Conservation (phyloP, 2,113 vertebrate genomes). For the Arenaria interpres region DNA sequence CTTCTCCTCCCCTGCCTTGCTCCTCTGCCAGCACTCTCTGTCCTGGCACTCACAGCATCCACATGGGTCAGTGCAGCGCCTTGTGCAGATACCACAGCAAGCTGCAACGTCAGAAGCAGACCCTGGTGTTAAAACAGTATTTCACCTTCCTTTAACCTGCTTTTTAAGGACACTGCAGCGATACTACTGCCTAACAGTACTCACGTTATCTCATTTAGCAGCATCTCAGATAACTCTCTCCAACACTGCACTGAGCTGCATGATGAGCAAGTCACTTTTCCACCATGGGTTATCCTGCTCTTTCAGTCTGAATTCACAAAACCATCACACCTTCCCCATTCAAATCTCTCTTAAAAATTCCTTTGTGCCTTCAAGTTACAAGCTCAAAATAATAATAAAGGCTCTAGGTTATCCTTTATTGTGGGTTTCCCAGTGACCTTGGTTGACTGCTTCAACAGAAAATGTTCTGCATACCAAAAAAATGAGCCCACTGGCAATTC, state of each 20-base stretch:
- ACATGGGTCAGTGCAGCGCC: neutral
- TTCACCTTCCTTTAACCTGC: constrained; percentile 52
- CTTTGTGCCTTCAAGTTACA: neutral
- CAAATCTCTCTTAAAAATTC: neutral
- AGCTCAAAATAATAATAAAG: constrained; percentile 41
- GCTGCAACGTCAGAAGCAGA: neutral
- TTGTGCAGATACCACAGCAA: neutral
- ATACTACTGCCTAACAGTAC: neutral
- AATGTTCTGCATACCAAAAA: constrained; percentile 4
- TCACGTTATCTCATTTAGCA: neutral
- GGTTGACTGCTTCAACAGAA: neutral
- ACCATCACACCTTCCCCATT: neutral
- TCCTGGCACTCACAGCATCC: neutral
- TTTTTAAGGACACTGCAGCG: constrained; percentile 52
- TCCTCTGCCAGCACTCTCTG: neutral
- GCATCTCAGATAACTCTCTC: neutral
- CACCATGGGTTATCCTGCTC: neutral
- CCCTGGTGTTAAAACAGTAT: neutral
- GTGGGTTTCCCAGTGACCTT: constrained; percentile 49
- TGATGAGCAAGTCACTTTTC: neutral
- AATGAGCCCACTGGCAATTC: neutral
- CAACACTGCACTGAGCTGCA: neutral
- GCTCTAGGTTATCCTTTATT: constrained; percentile 15
- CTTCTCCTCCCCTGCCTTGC: neutral
- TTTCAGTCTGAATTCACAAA: constrained; percentile 1